Evolutionary conservation across 2,797 vertebrate genomes (phyloP).

Genomic region (Sebastolobus altivelis): DNA sequence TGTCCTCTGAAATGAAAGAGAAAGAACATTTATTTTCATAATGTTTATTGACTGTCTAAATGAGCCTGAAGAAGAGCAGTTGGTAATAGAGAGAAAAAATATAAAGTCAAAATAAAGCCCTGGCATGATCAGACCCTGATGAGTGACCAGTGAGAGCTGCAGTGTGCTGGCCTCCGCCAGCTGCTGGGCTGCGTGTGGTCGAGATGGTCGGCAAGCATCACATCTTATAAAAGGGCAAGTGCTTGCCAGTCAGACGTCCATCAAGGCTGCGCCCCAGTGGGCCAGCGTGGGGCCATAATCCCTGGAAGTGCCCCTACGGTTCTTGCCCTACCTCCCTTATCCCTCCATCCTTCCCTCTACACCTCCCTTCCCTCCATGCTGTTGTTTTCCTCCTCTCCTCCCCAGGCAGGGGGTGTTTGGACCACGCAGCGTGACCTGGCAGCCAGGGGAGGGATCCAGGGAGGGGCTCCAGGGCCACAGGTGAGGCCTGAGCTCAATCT

Average conservation of each 20-base stretch:
- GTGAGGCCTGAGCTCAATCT: slow-evolving; percentile 89
- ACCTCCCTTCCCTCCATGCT: slow-evolving; percentile 72
- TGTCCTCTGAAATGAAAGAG: background rate
- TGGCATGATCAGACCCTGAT: background rate
- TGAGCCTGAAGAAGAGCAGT: background rate
- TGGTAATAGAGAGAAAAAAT: background rate
- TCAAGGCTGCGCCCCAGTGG: slow-evolving; percentile 83
- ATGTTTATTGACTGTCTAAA: background rate
- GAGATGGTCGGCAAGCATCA: slow-evolving; percentile 65
- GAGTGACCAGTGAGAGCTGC: slow-evolving; percentile 42
- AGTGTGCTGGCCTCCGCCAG: slow-evolving; percentile 31
- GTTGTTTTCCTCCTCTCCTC: slow-evolving; percentile 83
- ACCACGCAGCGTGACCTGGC: slow-evolving; percentile 86
- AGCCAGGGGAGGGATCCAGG: slow-evolving; percentile 89
- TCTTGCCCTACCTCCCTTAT: slow-evolving; percentile 70
- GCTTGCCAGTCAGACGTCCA: slow-evolving; percentile 82
- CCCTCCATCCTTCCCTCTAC: slow-evolving; percentile 63
- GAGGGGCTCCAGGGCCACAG: slow-evolving; percentile 91
- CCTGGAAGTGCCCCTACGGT: slow-evolving; percentile 85
- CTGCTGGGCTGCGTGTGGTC: slow-evolving; percentile 25
- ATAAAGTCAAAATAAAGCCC: background rate
- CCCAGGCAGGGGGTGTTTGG: slow-evolving; percentile 84
- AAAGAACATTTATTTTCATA: background rate
- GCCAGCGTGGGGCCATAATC: slow-evolving; percentile 86
- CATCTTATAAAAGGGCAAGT: slow-evolving; percentile 82